Base-by-base conservation (phyloP, 2,113 vertebrate species). In the Pao palembangensis region DNA sequence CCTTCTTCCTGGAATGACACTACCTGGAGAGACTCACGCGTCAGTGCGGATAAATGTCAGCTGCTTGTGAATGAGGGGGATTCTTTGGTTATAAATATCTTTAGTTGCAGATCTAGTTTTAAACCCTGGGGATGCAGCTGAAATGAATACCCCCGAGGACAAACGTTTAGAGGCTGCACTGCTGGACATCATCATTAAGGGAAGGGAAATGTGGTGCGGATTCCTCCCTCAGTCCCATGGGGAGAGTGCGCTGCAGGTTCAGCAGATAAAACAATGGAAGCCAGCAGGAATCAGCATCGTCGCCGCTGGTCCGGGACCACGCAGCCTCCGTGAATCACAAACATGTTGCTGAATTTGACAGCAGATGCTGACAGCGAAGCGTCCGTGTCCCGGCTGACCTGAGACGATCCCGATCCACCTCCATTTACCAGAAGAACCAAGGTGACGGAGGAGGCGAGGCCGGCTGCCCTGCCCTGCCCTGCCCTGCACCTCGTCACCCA, bases 301-400 rank as follows among this genome's bases (percentile, higher is more conserved):
- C 50, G 28, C 15, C 18, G 31, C 41, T 13, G 10, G 10, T n/a
- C 51, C 15, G 57, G 44, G 23, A n/a, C 25, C 25, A 28, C 50
- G 43, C 66, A 51, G 13, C 50, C 19, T 51, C 43, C 10, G 16
- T 43, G 17, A 5, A 49, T 19, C 46, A 5, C 15, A 49, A 15
- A 17, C 43, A 16, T 5, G 43, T 44, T 19, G 47, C 17, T n/a
- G 47, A n/a, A 19, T 49, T 19, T 49, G n/a, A 7, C n/a, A 64
- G 69, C 47, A 57, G 42, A 82, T 80, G 82, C 74, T 83, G 72
- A 79, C 44, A 64, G 76, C 82, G 53, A 85, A 86, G 87, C 59
- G 87, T 89, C 87, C 55, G 87, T 59, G 69, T 47, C 55, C 58
- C 56, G 53, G 65, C 52, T 59, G 55, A 65, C 62, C 69, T 54